Evolutionary conservation across 1,140 invertebrate genomes (phyloP).

Genomic region (Scaptodrosophila lebanonensis): DNA sequence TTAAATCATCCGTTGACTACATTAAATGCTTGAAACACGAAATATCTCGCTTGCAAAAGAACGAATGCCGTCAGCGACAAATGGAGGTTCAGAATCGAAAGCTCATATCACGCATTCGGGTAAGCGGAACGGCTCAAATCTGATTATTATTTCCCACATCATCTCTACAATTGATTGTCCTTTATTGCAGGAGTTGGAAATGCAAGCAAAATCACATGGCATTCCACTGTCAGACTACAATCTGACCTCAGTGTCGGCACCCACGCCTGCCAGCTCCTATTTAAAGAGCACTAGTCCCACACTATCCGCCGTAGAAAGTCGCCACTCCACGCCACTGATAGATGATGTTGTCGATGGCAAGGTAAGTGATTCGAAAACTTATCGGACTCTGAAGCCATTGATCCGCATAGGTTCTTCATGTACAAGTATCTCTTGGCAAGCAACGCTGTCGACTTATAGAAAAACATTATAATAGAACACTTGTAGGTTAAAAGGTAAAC

Average conservation of each 20-base stretch:
- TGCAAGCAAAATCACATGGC: conserved; percentile 84
- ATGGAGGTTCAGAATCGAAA: conserved; percentile 90
- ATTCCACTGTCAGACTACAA: conserved; percentile 81
- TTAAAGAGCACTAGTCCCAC: conserved; percentile 51
- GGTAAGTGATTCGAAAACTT: too few species aligned
- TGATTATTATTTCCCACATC: neutral
- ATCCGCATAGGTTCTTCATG: too few species aligned
- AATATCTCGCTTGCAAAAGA: conserved; percentile 86
- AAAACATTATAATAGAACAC: too few species aligned
- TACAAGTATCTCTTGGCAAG: too few species aligned
- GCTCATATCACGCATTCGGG: conserved; percentile 89
- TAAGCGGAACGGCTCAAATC: conserved; percentile 68
- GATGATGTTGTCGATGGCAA: conserved; percentile 43
- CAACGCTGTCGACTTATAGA: too few species aligned
- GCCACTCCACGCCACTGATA: conserved; percentile 39
- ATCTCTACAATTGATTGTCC: neutral
- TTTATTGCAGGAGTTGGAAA: conserved; percentile 82
- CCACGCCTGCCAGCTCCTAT: conserved; percentile 43
- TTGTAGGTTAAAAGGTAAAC: too few species aligned
- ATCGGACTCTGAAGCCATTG: too few species aligned
- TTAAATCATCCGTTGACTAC: conserved; percentile 98
- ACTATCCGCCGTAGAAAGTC: conserved; percentile 28
- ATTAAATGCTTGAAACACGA: conserved; percentile 94
- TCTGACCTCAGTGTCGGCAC: conserved; percentile 73
- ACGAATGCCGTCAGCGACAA: conserved; percentile 87